phyloP scores from a whole-genome alignment of 1,140 invertebrate genomes.

The Macrobrachium nipponense region DNA sequence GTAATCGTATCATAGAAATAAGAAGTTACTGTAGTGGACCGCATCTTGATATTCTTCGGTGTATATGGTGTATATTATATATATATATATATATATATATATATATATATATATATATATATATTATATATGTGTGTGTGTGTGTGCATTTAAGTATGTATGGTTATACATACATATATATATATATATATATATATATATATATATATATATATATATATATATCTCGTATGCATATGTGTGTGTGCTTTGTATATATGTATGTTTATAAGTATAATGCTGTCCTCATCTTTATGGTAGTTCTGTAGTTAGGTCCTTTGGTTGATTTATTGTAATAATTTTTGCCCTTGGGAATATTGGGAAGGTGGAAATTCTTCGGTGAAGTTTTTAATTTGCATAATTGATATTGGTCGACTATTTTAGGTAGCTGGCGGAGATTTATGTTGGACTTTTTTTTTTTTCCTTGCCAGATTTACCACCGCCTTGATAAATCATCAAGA shows the following conservation, averaged over 20 bases:
- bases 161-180: background rate
- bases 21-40: too few species aligned
- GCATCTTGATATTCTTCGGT: too few species aligned
- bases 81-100: conserved; percentile 1
- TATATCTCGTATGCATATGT: too few species aligned
- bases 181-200: background rate
- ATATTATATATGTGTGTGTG: background rate
- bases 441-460: too few species aligned
- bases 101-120: background rate
- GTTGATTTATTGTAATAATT: background rate
- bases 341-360: background rate
- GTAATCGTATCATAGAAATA: too few species aligned
- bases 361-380: too few species aligned
- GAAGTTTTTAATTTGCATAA: too few species aligned
- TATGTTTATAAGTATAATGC: background rate
- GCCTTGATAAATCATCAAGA: too few species aligned
- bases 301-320: background rate
- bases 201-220: background rate
- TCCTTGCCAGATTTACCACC: too few species aligned
- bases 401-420: too few species aligned
- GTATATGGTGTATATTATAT: too few species aligned
- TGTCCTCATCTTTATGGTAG: background rate
- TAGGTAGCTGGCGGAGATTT: too few species aligned
- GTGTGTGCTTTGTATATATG: background rate
- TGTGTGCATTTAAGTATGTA: background rate